A percentile compares a stretch with the other conserved stretches of the same genome.
phyloP scores from a whole-genome alignment of 1,140 invertebrate genomes.

The Nasonia longicornis region DNA sequence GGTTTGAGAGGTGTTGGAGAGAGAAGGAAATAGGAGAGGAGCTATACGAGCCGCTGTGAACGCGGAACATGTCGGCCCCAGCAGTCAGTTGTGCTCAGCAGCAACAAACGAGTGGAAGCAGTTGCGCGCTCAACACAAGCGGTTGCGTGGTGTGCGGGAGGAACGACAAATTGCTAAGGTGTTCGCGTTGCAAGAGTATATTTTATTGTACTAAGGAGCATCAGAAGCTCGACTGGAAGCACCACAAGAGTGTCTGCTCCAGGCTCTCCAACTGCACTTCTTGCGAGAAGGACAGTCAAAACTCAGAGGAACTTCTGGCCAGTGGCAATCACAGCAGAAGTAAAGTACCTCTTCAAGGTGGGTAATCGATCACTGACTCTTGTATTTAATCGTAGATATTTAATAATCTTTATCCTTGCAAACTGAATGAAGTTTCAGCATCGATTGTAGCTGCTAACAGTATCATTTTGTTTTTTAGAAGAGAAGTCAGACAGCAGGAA shows the following conservation, averaged over 20 bases:
- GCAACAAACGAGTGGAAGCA: slow-evolving; percentile 34
- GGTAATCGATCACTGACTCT: not conserved
- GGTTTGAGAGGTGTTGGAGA: slow-evolving; percentile 40
- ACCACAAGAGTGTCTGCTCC: slow-evolving; percentile 72
- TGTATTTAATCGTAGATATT: not conserved
- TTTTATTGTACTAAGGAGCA: slow-evolving; percentile 86
- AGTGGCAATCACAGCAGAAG: not conserved
- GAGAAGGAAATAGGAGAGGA: slow-evolving; percentile 9
- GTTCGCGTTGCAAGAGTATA: slow-evolving; percentile 77
- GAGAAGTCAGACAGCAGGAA: slow-evolving; percentile 15
- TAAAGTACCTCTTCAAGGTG: slow-evolving; percentile 11
- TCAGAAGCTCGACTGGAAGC: slow-evolving; percentile 81
- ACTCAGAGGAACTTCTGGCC: not conserved
- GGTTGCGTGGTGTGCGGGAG: slow-evolving; percentile 72
- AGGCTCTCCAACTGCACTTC: slow-evolving; percentile 6
- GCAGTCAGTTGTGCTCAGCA: slow-evolving; percentile 53
- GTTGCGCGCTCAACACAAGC: slow-evolving; percentile 1
- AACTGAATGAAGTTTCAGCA: not conserved
- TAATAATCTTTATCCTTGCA: not conserved
- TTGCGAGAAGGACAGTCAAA: not conserved
- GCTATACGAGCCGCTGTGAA: not conserved
- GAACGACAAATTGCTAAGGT: slow-evolving; percentile 77
- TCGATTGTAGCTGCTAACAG: not conserved
- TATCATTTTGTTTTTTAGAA: not conserved
- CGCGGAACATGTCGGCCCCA: slow-evolving; percentile 51